phyloP scores from a whole-genome alignment of 2,113 vertebrate genomes.

The Anolis carolinensis region DNA sequence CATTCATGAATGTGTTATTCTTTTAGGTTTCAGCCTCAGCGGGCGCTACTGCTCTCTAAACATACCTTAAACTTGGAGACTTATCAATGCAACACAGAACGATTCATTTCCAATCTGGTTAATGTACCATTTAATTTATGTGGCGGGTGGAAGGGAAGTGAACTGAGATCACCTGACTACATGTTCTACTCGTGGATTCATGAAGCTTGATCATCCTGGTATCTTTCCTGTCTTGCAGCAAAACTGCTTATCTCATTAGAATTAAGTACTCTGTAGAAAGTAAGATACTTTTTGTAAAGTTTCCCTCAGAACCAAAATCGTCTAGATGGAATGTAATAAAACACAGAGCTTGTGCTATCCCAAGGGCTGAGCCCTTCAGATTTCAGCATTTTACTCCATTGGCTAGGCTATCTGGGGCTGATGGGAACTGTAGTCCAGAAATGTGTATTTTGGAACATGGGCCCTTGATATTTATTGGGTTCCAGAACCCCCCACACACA shows the following conservation, averaged over 20 bases:
- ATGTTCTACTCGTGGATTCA: not conserved
- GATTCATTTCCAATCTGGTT: not conserved
- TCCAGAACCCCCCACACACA: no score
- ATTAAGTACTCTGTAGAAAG: not conserved
- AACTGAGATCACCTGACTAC: not conserved
- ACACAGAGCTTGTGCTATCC: not conserved
- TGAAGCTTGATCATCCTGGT: not conserved
- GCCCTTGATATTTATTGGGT: no score
- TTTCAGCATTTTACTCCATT: not conserved
- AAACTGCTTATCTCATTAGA: not conserved
- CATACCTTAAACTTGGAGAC: not conserved
- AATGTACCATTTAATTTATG: not conserved
- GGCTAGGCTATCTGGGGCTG: not conserved
- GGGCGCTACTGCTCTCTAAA: not conserved
- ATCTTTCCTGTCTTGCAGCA: not conserved
- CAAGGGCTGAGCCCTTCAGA: not conserved
- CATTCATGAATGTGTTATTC: conserved; percentile 11
- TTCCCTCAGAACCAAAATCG: not conserved
- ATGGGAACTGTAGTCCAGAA: not conserved
- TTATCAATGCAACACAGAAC: not conserved
- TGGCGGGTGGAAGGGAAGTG: not conserved
- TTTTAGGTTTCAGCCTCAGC: not conserved
- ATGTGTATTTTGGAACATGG: no score
- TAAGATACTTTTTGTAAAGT: not conserved
- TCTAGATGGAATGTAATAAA: not conserved